These are phyloP conservation scores for Zaprionus camerounensis DNA, from an alignment of 1,140 invertebrate genomes.

Conservation along the genomic window DNA sequence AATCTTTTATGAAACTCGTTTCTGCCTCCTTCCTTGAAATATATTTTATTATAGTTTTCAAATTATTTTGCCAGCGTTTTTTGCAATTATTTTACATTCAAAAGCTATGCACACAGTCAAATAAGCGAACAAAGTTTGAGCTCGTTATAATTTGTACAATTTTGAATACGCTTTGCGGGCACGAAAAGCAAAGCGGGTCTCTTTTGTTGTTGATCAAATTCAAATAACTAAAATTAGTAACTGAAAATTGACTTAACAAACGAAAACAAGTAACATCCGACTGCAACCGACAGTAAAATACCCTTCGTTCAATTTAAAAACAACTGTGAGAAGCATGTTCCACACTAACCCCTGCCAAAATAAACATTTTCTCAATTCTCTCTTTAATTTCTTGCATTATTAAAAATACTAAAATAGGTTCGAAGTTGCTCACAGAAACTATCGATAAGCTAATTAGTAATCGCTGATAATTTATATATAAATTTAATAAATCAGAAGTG, in stretches of 20 bases:
- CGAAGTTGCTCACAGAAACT: too few relatives aligned
- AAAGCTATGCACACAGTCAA: conserved; percentile 33
- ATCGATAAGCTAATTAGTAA: too few relatives aligned
- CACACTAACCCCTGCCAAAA: too few relatives aligned
- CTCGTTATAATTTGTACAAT: conserved; percentile 38
- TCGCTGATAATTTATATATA: too few relatives aligned
- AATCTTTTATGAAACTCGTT: conserved; percentile 13
- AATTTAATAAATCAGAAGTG: too few relatives aligned
- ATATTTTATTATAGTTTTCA: conserved; percentile 36
- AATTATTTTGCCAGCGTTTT: conserved; percentile 16
- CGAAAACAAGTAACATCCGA: too few relatives aligned
- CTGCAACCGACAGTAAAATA: too few relatives aligned
- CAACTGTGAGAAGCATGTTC: too few relatives aligned
- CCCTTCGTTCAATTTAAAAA: too few relatives aligned
- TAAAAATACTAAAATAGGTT: too few relatives aligned
- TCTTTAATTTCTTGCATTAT: too few relatives aligned
- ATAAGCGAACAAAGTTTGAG: conserved; percentile 27
- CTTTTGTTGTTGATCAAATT: conserved; percentile 6
- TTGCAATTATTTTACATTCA: conserved; percentile 27
- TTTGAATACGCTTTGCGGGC: conserved; percentile 34
- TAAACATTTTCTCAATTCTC: too few relatives aligned
- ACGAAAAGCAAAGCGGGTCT: background rate
- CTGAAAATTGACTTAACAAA: conserved; percentile 21
- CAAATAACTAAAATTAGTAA: background rate
- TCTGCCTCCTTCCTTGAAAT: conserved; percentile 29